Percentiles rank a stretch among this genome's conserved stretches.
Evolutionary conservation across 2,888 invertebrate species (phyloP).

Genomic region (Glaucopsyche alexis): DNA sequence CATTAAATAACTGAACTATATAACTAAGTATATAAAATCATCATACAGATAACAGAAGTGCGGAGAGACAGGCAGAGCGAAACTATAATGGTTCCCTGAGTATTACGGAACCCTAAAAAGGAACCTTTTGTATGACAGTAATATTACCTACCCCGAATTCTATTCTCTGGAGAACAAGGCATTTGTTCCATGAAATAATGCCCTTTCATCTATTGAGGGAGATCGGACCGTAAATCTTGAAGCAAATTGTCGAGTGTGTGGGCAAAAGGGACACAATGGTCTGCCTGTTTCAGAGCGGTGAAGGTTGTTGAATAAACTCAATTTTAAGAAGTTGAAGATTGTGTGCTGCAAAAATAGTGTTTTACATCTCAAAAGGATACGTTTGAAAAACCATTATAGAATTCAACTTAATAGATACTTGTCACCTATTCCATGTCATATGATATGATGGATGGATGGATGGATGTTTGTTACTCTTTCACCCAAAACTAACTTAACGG

Average conservation of each 20-base stretch:
- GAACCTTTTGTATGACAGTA: background rate
- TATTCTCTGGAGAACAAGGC: background rate
- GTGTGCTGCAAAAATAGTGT: background rate
- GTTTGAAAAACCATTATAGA: too few relatives aligned
- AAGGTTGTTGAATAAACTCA: background rate
- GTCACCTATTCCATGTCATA: too few relatives aligned
- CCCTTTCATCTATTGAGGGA: constrained; percentile 19
- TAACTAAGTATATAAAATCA: too few relatives aligned
- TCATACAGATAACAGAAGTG: too few relatives aligned
- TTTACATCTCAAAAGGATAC: too few relatives aligned
- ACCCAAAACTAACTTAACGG: too few relatives aligned
- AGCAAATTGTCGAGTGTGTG: constrained; percentile 11
- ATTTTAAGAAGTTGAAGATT: background rate
- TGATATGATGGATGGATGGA: too few relatives aligned
- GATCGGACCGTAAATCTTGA: constrained; percentile 16
- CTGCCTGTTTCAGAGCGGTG: background rate
- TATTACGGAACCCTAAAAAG: background rate
- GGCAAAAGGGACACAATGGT: background rate
- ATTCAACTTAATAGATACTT: too few relatives aligned
- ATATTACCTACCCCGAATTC: constrained; percentile 1
- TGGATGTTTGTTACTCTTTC: too few relatives aligned
- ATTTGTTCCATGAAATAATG: constrained; percentile 14
- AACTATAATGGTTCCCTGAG: too few relatives aligned
- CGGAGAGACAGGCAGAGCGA: too few relatives aligned
- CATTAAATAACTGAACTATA: too few relatives aligned